These are phyloP conservation scores for Tenthredo mesomela DNA, from an alignment of 2,888 invertebrate species.

Conservation along the genomic window DNA sequence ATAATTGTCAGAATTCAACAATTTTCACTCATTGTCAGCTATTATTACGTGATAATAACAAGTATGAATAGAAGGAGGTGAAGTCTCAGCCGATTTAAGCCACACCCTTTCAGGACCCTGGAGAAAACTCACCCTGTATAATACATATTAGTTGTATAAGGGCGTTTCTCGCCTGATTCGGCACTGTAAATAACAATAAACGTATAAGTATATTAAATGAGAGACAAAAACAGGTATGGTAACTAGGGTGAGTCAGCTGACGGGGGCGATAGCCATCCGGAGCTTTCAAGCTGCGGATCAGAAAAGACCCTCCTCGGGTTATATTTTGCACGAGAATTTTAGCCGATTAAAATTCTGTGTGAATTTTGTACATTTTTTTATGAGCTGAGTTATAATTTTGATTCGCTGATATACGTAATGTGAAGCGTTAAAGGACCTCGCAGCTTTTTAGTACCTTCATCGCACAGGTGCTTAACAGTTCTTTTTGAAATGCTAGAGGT, in stretches of 20 bases:
- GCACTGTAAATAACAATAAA: not conserved
- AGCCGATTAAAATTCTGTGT: not conserved
- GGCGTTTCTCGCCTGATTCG: not conserved
- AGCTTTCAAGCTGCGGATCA: not conserved
- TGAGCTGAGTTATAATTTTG: not conserved
- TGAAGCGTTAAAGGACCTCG: not conserved
- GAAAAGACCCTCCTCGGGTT: not conserved
- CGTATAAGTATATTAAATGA: not conserved
- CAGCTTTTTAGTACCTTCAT: not conserved
- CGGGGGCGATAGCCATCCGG: not conserved
- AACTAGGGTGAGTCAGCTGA: constrained; percentile 36
- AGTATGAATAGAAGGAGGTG: too few species aligned
- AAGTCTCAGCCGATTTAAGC: too few species aligned
- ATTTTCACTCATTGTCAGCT: too few species aligned
- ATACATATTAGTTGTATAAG: too few species aligned
- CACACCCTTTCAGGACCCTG: too few species aligned
- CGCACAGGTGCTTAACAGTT: not conserved
- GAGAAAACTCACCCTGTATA: too few species aligned
- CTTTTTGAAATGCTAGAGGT: not conserved
- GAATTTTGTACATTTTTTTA: not conserved
- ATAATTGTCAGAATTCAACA: too few species aligned
- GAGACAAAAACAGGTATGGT: constrained; percentile 30
- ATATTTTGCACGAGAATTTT: not conserved
- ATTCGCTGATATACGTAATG: not conserved
- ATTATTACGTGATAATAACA: too few species aligned